These are phyloP conservation scores for Gallinago paraguaiae DNA, from an alignment of 2,113 vertebrate genomes.

Conservation along the genomic window DNA sequence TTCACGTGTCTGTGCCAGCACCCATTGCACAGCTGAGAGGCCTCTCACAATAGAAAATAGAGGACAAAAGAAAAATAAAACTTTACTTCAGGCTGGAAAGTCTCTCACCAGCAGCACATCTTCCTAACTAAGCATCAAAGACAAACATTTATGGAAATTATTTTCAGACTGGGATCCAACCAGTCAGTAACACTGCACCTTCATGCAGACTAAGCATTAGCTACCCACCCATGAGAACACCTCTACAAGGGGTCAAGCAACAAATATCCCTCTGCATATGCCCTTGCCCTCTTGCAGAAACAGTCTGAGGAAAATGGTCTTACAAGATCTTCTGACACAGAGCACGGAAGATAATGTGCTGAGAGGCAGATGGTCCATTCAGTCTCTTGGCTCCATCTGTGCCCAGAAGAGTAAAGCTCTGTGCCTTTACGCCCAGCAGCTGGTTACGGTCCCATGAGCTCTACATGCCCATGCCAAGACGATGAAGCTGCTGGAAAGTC, in stretches of 20 bases:
- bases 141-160: not conserved
- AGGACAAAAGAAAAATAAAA: not conserved
- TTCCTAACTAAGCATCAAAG: not conserved
- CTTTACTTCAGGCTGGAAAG: not conserved
- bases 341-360: not conserved
- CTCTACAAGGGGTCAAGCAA: not conserved
- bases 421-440: not conserved
- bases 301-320: not conserved
- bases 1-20: accelerated
- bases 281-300: not conserved
- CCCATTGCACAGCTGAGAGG: not conserved
- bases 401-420: not conserved
- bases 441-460: not conserved
- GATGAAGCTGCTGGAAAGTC: not conserved
- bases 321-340: not conserved
- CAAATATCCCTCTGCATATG: not conserved
- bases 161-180: not conserved
- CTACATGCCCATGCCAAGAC: not conserved
- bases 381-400: not conserved
- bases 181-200: not conserved
- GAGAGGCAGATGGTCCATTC: not conserved
- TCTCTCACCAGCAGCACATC: not conserved
- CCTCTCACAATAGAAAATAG: accelerated
- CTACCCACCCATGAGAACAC: not conserved
- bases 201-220: not conserved